A percentile compares a stretch with the other conserved stretches of the same genome.
phyloP scores from a whole-genome alignment of 2,797 vertebrate species.

The Bradypodion pumilum region DNA sequence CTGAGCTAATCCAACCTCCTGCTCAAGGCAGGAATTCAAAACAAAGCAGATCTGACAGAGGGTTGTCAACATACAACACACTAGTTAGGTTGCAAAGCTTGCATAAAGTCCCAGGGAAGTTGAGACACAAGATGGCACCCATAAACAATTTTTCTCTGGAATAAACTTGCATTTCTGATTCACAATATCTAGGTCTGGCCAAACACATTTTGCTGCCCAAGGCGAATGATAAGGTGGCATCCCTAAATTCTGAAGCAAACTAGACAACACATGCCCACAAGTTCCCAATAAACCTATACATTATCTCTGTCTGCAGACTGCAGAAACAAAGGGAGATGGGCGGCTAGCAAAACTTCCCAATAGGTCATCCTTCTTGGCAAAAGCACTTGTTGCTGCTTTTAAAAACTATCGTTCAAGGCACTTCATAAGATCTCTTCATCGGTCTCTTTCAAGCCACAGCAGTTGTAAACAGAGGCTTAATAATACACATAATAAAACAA shows the following conservation, averaged over 20 bases:
- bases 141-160: not conserved
- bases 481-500: not conserved
- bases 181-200: not conserved
- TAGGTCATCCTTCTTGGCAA: conserved; percentile 48
- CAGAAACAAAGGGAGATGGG: not conserved
- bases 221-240: not conserved
- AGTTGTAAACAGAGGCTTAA: conserved; percentile 16
- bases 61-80: too few relatives aligned
- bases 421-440: conserved; percentile 71
- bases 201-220: not conserved
- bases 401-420: conserved; percentile 65
- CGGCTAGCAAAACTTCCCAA: conserved; percentile 30
- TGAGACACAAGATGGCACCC: not conserved
- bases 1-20: too few relatives aligned
- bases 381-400: conserved; percentile 34
- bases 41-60: too few relatives aligned
- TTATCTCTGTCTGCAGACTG: conserved; percentile 32
- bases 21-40: too few relatives aligned
- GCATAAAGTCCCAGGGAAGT: rapidly evolving
- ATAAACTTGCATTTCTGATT: not conserved
- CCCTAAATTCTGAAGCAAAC: not conserved
- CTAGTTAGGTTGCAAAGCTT: not conserved
- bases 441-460: conserved; percentile 42
- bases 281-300: not conserved
- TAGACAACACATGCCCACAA: rapidly evolving